Base-by-base conservation (phyloP, 2,113 vertebrate species). In the Noctilio leporinus region DNA sequence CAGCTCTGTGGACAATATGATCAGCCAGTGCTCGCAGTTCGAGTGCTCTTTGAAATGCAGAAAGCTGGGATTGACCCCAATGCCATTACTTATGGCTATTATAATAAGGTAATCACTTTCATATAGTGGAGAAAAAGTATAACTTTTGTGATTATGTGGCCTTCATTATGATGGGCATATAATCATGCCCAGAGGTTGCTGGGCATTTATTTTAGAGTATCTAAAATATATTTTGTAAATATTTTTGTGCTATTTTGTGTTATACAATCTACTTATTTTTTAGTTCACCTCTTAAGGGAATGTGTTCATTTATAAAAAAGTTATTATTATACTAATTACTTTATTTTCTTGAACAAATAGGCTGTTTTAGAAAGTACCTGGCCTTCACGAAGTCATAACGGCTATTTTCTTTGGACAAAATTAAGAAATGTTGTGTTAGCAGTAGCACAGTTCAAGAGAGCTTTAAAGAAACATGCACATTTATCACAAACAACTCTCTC, bases 41-140 rank as follows among this genome's bases (percentile, higher is more conserved):
- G 98, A 77, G 99, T 99, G 76, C 98, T 99, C 45, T 99, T 99
- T 86, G 99, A 99, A 96, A 99, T 99, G 99, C 99, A 99, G 97
- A 99, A 99, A 97, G 99, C 99, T 43, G 99, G 99, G 28, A 98
- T 99, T 73, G 99, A 99, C 95, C 99, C 99, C 62, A 99, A 99
- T 88, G 99, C 99, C 77, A 99, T 99, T 96, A 99, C 99, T 40
- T 99, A 99, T 0, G 99, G 99, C 28, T 99, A 99, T 96, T 99
- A 99, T 96, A 99, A 99, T 97, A 99, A 99, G 98, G 99, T 99
- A 94, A 33, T 95, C 89, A 80, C 19, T 93, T 94, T 81, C 47
- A 45, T 91, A 94, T 93, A 77, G 7, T 87, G 43, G 55, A 90
- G 53, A 80, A 90, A 51, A 14, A 69, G 14, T 76, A 10, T 76